Base-by-base conservation (phyloP, 23 tunicate genomes). In the Trididemnum miniatum region DNA sequence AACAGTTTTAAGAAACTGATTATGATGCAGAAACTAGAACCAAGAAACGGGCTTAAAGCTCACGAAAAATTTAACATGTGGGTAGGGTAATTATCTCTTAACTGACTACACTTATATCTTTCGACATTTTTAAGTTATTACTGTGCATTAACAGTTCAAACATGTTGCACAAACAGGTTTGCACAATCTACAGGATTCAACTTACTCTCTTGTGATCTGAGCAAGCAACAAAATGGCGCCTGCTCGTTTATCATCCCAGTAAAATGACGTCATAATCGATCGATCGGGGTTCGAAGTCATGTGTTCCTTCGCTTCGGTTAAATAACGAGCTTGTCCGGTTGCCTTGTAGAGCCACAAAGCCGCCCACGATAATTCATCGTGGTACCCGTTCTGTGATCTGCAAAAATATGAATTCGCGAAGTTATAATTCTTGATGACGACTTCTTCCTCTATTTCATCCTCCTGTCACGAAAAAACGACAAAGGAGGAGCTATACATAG, bases 281-380 rank as follows among this genome's bases (percentile, higher is more conserved):
- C 71, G 34, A 25, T 78, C 73, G 40, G 79, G 78, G 38, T 80
- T 78, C 38, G 80, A 39, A 3, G 65, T 65, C 67, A 91, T 24
- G 35, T 88, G 34, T 18, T 69, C 24, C 62, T 65, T 80, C 0
- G 99, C 90, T 1, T 44, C 64, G 5, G 71, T 71, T 29, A 95
- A 65, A 44, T 90, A 95, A 20, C 35, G 30, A 5, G 74, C 0
- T 0, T 90, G 67, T 1, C 57, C 77, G 22, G 96, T 89, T 1
- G 92, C 92, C 65, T 88, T 83, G 87, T 86, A 83, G 37, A 95
- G 74, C 99, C 99, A 95, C 1, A 71, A 52, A 29, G 96, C 96
- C 1, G 92, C 99, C 99, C 99, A 95, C 0, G 96, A 91, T 7
- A 95, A 81, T 52, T 95, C 99, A 66, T 95, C 99, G 73, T 66